These are phyloP conservation scores for Rutpela maculata DNA, from an alignment of 2,888 invertebrate genomes.

Conservation along the genomic window DNA sequence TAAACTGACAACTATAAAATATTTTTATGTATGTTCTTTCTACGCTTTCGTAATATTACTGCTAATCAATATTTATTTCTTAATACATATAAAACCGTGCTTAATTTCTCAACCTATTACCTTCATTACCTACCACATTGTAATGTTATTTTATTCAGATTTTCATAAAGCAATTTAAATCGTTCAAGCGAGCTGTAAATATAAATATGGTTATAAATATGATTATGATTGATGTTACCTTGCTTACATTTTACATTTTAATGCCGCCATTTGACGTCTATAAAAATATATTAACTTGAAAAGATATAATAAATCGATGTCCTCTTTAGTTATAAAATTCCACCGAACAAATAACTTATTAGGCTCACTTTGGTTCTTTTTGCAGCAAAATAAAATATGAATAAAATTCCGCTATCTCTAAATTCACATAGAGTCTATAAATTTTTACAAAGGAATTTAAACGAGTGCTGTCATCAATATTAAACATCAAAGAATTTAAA, in stretches of 20 bases:
- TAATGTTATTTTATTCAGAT: not conserved
- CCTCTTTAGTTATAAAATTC: not conserved
- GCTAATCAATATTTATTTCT: too few species aligned
- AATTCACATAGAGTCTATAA: slow-evolving; percentile 21
- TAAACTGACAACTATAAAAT: too few species aligned
- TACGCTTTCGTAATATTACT: too few species aligned
- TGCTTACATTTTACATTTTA: slow-evolving; percentile 1
- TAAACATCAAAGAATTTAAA: slow-evolving; percentile 57
- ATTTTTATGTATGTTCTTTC: too few species aligned
- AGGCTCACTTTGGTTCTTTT: slow-evolving; percentile 1
- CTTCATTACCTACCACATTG: not conserved
- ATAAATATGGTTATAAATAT: slow-evolving; percentile 3
- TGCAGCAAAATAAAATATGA: slow-evolving; percentile 3
- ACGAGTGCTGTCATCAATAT: slow-evolving; percentile 56
- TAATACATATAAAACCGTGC: too few species aligned
- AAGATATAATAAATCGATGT: slow-evolving; percentile 9
- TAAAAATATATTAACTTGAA: slow-evolving; percentile 1
- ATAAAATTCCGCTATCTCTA: slow-evolving; percentile 29
- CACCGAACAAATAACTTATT: slow-evolving; percentile 2
- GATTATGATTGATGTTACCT: not conserved
- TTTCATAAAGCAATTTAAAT: slow-evolving; percentile 2
- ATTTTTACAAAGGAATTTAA: slow-evolving; percentile 55
- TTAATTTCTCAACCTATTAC: not conserved
- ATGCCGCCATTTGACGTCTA: not conserved
- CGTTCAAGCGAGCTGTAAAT: not conserved